phyloP scores from a whole-genome alignment of 2,888 invertebrate genomes.

The Halictus quadricinctus region DNA sequence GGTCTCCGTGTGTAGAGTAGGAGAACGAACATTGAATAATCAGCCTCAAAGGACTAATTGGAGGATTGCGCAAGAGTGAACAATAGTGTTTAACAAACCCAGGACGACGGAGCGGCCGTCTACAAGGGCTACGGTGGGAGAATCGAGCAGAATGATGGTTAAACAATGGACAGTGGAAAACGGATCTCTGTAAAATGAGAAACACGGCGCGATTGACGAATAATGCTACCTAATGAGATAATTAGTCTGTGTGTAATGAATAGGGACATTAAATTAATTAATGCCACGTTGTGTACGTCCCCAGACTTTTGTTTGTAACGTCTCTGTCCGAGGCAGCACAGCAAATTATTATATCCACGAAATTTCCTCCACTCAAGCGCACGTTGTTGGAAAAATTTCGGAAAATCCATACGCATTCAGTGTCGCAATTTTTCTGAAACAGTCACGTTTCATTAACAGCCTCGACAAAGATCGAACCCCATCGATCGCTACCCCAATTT shows the following conservation, averaged over 20 bases:
- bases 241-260: not conserved
- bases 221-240: not conserved
- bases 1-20: not conserved
- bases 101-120: not conserved
- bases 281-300: not conserved
- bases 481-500: not conserved
- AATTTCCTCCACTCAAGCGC: no score
- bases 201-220: not conserved
- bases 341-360: no score
- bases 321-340: not conserved
- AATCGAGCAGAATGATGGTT: not conserved
- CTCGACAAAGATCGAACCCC: not conserved
- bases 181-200: not conserved
- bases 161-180: not conserved
- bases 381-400: no score
- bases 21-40: conserved; percentile 2
- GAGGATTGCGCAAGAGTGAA: not conserved
- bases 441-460: no score
- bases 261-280: not conserved
- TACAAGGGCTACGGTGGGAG: not conserved
- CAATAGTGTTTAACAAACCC: conserved; percentile 4
- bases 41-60: conserved; percentile 8
- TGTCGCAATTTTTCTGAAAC: no score
- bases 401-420: no score
- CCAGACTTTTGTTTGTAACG: not conserved